phyloP scores from a whole-genome alignment of 2,113 vertebrate species.

The Chloroceryle aenea region DNA sequence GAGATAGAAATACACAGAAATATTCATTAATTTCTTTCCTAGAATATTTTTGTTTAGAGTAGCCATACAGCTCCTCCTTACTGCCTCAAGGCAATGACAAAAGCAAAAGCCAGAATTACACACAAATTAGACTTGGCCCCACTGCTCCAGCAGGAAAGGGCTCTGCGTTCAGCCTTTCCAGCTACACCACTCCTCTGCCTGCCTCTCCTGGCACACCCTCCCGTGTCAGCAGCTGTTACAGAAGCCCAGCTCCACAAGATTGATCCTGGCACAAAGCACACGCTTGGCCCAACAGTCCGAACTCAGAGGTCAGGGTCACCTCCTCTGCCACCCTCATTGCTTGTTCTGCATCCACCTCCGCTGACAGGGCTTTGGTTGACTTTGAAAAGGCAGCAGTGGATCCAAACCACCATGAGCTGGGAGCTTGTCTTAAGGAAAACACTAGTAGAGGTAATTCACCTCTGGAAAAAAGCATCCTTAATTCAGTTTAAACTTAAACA shows the following conservation, averaged over 20 bases:
- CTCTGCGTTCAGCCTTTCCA: neutral
- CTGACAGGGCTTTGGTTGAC: fast-evolving
- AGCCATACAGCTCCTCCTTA: neutral
- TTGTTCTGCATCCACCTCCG: neutral
- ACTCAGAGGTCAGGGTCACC: neutral
- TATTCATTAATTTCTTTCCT: neutral
- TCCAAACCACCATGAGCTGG: fast-evolving
- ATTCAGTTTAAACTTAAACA: neutral
- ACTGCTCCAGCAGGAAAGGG: neutral
- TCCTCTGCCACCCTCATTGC: neutral
- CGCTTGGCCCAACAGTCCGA: fast-evolving
- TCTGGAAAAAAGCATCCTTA: neutral
- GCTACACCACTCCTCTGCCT: neutral
- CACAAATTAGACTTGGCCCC: neutral
- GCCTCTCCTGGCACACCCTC: neutral
- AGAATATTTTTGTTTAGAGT: neutral
- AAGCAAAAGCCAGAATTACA: neutral
- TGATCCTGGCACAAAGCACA: neutral
- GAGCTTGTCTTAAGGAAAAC: neutral
- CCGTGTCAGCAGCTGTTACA: fast-evolving
- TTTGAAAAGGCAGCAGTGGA: neutral
- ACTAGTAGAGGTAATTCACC: neutral
- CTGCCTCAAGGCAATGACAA: neutral
- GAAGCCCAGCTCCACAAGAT: neutral
- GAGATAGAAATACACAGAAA: neutral